phyloP scores from a whole-genome alignment of 53 echinoderm and acorn worm genomes.

The Patiria pectinifera region DNA sequence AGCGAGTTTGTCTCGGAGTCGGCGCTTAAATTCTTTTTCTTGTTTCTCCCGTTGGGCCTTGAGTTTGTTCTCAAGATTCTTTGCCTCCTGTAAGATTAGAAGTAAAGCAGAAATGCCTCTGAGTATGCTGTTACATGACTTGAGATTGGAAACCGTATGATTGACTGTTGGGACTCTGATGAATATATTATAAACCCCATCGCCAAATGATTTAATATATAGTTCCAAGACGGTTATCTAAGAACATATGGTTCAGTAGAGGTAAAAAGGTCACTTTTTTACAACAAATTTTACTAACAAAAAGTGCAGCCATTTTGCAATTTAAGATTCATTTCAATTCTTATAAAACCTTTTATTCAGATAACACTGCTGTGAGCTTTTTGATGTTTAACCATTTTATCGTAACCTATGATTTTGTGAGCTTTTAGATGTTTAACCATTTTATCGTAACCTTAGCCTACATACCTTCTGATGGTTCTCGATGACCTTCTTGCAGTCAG shows the following conservation, averaged over 20 bases:
- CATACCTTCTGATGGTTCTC: slow-evolving; percentile 94
- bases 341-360: neutral
- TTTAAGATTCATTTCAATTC: neutral
- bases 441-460: neutral
- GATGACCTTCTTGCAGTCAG: slow-evolving; percentile 91
- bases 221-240: no score
- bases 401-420: neutral
- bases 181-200: no score
- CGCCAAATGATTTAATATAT: no score
- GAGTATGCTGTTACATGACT: no score
- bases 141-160: no score
- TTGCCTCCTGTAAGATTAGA: slow-evolving; percentile 64
- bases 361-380: neutral
- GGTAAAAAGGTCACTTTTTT: no score
- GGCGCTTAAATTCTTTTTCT: slow-evolving; percentile 82
- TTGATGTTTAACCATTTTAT: neutral
- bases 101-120: neutral
- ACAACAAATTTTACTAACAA: no score
- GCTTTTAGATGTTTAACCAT: neutral
- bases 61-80: slow-evolving; percentile 80
- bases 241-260: no score
- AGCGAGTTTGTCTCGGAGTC: slow-evolving; percentile 75
- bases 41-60: slow-evolving; percentile 79
- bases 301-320: no score
- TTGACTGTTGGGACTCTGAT: no score